Conservation (phyloP, 2,113 vertebrate genomes). For the Oreochromis aureus region DNA sequence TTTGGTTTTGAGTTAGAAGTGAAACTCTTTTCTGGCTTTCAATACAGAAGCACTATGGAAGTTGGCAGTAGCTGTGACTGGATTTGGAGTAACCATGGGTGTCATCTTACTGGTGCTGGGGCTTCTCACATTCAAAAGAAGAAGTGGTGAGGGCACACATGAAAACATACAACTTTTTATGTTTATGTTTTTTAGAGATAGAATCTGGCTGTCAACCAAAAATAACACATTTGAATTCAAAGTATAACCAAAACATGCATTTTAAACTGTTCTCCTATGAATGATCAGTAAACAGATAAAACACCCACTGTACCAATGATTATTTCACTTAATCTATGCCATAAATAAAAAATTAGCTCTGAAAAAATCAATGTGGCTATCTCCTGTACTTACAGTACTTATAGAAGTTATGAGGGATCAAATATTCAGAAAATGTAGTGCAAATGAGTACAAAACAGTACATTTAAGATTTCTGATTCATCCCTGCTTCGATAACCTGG, state of each 20-base stretch:
- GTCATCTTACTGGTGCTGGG: not conserved
- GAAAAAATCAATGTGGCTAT: not conserved
- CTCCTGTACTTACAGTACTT: too few relatives aligned
- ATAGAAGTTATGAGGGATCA: not conserved
- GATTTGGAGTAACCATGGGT: not conserved
- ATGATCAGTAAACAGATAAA: too few relatives aligned
- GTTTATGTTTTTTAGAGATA: too few relatives aligned
- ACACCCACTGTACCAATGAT: too few relatives aligned
- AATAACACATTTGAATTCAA: too few relatives aligned
- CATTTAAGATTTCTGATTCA: not conserved
- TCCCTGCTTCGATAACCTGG: too few relatives aligned
- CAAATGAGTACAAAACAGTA: not conserved
- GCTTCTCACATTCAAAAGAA: not conserved
- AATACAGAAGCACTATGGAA: not conserved
- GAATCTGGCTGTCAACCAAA: not conserved
- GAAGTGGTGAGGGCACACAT: not conserved
- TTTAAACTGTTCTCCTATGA: too few relatives aligned
- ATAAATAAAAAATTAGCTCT: too few relatives aligned
- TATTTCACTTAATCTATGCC: not conserved
- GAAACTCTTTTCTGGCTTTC: not conserved
- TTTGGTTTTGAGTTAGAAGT: not conserved
- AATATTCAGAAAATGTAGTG: not conserved
- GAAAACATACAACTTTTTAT: too few relatives aligned
- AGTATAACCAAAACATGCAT: too few relatives aligned
- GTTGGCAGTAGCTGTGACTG: not conserved